Percentiles rank a stretch among this genome's conserved stretches.
Evolutionary conservation across 2,113 vertebrate genomes (phyloP).

Genomic region (Nothocercus nigrocapillus): DNA sequence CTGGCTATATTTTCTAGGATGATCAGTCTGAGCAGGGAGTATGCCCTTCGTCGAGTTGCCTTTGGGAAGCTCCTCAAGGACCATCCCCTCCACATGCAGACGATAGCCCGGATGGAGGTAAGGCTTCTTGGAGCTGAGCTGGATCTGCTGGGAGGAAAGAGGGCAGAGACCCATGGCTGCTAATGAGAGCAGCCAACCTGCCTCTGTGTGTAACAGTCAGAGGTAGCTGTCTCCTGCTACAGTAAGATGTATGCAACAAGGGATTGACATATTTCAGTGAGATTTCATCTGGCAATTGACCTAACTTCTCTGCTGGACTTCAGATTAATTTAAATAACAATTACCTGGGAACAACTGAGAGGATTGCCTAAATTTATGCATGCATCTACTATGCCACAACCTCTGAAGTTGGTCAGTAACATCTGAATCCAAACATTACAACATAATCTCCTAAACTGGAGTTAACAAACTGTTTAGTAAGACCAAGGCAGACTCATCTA

Average conservation of each 20-base stretch:
- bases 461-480: neutral
- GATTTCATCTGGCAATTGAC: neutral
- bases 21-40: slow-evolving; percentile 83
- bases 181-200: neutral
- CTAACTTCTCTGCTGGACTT: neutral
- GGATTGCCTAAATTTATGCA: neutral
- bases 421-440: neutral
- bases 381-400: neutral
- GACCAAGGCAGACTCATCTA: neutral
- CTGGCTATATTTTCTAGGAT: slow-evolving; percentile 70
- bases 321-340: neutral
- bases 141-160: neutral
- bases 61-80: slow-evolving; percentile 88
- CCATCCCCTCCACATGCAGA: slow-evolving; percentile 86
- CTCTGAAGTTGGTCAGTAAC: neutral
- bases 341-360: neutral
- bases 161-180: neutral
- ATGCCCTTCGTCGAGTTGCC: slow-evolving; percentile 78
- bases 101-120: slow-evolving; percentile 85
- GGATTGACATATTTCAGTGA: neutral
- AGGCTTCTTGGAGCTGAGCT: neutral
- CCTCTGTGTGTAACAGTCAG: neutral
- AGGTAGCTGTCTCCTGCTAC: neutral
- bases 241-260: neutral
- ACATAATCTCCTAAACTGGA: neutral